Evolutionary conservation across 2,113 vertebrate genomes (phyloP).

Genomic region (Scomber scombrus): DNA sequence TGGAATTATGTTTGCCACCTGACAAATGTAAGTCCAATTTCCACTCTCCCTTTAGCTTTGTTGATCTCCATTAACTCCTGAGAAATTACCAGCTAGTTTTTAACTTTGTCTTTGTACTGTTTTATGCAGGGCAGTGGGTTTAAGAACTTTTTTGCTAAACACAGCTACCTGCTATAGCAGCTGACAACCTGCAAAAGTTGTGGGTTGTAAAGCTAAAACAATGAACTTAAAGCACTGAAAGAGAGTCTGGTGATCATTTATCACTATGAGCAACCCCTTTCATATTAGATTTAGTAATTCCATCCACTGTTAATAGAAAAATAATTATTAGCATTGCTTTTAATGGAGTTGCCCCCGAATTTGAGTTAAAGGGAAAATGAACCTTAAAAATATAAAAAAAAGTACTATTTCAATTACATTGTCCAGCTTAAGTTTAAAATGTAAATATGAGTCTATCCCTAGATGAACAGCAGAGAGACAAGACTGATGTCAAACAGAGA

Average conservation of each 20-base stretch:
- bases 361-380: neutral
- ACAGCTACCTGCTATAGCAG: neutral
- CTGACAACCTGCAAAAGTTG: neutral
- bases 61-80: too few species aligned
- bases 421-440: neutral
- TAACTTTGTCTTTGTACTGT: too few species aligned
- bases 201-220: neutral
- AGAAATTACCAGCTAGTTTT: too few species aligned
- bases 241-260: neutral
- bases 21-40: too few species aligned
- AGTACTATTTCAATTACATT: neutral
- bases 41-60: too few species aligned
- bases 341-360: too few species aligned
- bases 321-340: neutral
- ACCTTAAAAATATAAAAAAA: neutral
- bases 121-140: too few species aligned
- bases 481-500: slow-evolving; percentile 33
- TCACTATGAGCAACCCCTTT: neutral
- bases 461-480: slow-evolving; percentile 21
- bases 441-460: neutral
- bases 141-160: neutral
- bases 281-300: neutral
- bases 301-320: neutral
- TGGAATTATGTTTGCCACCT: too few species aligned
- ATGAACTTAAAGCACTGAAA: neutral